Evolutionary conservation across 2,113 vertebrate species (phyloP).

Genomic region (Corapipo altera): DNA sequence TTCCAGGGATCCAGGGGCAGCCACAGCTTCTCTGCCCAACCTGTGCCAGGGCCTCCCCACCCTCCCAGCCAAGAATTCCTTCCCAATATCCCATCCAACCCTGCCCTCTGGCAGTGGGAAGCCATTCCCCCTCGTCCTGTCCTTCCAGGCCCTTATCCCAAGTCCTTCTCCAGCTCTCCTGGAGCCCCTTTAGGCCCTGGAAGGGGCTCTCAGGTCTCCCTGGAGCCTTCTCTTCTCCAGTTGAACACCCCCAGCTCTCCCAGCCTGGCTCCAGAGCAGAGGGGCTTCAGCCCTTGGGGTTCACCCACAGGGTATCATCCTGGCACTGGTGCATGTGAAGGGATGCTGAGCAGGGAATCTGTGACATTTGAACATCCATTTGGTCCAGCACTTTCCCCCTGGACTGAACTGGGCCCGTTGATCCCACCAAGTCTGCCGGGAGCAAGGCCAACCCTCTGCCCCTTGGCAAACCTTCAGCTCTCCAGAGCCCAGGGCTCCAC

Average conservation of each 20-base stretch:
- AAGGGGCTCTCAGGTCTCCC: not conserved
- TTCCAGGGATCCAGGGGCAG: not conserved
- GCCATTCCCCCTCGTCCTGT: not conserved
- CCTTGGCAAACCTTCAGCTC: not conserved
- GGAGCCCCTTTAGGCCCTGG: not conserved
- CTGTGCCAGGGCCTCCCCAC: not conserved
- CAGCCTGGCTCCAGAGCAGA: not conserved
- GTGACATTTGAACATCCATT: not conserved
- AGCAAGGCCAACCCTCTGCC: not conserved
- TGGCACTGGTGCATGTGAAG: no score
- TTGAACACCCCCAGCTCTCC: not conserved
- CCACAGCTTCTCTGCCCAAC: not conserved
- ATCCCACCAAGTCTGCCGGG: not conserved
- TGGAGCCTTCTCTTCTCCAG: not conserved
- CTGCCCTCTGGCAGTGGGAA: not conserved
- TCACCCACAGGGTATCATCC: not conserved
- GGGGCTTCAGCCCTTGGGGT: not conserved
- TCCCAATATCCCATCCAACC: not conserved
- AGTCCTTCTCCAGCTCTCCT: not conserved
- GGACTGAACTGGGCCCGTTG: not conserved
- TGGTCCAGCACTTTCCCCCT: not conserved
- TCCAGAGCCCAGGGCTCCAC: rapidly evolving
- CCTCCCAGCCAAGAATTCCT: not conserved
- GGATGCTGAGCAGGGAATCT: not conserved
- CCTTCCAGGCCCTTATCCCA: not conserved